phyloP scores from a whole-genome alignment of 2,797 vertebrate species.

The Lacerta bilineata region DNA sequence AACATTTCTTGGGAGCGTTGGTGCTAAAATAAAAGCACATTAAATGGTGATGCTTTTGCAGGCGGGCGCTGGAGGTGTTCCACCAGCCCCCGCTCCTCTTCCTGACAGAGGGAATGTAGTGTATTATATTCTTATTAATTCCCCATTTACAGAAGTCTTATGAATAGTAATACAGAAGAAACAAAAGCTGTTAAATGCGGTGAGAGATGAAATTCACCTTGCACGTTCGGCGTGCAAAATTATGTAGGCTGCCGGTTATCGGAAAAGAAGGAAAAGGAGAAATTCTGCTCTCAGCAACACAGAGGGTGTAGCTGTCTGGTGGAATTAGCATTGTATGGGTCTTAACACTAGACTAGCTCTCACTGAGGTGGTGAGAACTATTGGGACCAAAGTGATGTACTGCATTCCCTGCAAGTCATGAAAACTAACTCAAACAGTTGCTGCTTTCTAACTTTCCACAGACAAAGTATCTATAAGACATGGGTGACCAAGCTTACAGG shows the following conservation, averaged over 20 bases:
- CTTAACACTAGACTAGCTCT: not conserved
- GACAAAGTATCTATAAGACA: too few relatives aligned
- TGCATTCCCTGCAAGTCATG: not conserved
- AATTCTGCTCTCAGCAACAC: not conserved
- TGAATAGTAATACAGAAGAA: constrained; percentile 56
- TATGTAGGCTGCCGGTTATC: constrained; percentile 23
- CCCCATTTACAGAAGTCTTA: constrained; percentile 58
- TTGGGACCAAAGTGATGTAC: not conserved
- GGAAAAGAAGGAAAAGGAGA: not conserved
- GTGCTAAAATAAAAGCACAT: constrained; percentile 62
- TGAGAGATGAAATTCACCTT: constrained; percentile 22
- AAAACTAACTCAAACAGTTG: not conserved
- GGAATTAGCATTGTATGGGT: not conserved
- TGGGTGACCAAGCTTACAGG: too few relatives aligned
- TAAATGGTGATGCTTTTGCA: constrained; percentile 69
- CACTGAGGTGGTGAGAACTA: not conserved
- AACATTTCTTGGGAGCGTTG: constrained; percentile 65
- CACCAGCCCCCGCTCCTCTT: constrained; percentile 45
- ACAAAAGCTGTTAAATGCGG: constrained; percentile 61
- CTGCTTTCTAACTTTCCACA: not conserved
- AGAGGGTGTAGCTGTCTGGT: not conserved
- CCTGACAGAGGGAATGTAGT: constrained; percentile 55
- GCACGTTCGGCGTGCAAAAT: constrained; percentile 14
- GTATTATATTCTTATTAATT: constrained; percentile 75
- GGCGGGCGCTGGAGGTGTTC: constrained; percentile 56